phyloP scores from a whole-genome alignment of 1,140 invertebrate genomes.

The Ephestia elutella region DNA sequence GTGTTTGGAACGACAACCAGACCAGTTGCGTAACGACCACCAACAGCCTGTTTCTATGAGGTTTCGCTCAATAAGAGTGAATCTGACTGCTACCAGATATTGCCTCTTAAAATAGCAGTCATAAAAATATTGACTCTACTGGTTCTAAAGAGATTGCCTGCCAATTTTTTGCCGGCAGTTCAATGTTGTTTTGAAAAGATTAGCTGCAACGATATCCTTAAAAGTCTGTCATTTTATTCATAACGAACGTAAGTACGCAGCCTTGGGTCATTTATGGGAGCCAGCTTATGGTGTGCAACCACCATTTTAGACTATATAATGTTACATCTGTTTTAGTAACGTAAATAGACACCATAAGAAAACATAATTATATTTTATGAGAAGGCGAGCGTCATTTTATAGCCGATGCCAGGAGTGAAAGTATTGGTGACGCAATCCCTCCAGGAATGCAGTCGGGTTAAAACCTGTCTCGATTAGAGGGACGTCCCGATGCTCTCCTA shows the following conservation, averaged over 20 bases:
- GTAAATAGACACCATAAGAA: constrained; percentile 3
- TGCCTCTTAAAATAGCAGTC: neutral
- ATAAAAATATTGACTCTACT: too few relatives aligned
- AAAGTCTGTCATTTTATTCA: neutral
- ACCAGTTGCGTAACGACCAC: constrained; percentile 53
- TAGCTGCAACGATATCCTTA: constrained; percentile 6
- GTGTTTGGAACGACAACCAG: constrained; percentile 60
- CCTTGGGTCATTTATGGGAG: neutral
- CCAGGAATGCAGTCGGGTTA: constrained; percentile 20
- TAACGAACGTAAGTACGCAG: neutral
- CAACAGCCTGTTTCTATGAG: constrained; percentile 30
- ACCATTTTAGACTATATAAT: constrained; percentile 2
- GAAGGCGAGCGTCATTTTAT: neutral
- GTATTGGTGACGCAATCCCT: constrained; percentile 20
- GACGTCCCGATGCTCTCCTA: constrained; percentile 9
- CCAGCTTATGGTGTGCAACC: neutral
- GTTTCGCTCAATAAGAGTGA: constrained; percentile 42
- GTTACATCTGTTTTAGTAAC: constrained; percentile 1
- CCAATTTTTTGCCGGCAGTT: neutral
- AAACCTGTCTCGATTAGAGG: constrained; percentile 22
- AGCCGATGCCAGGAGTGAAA: constrained; percentile 21
- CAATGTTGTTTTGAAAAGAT: neutral
- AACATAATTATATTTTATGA: neutral
- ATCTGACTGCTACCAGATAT: constrained; percentile 34
- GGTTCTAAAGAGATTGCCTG: too few relatives aligned